Conservation (phyloP, 2,113 vertebrate species). For the Rhombomys opimus region DNA sequence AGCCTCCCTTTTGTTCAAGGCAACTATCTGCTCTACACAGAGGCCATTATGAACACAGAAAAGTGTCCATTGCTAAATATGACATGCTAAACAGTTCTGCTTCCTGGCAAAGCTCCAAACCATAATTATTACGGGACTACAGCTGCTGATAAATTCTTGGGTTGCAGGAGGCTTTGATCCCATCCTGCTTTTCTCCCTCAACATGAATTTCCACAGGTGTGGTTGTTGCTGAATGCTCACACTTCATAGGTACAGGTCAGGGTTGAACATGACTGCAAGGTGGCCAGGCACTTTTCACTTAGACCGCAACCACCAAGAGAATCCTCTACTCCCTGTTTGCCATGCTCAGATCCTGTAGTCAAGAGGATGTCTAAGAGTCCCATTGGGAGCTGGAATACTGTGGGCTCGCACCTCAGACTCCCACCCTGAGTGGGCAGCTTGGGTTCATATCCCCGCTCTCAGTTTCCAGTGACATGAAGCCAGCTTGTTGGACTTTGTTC, state of each 20-base stretch:
- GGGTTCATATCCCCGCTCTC: background rate
- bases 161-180: slow-evolving; percentile 86
- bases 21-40: slow-evolving; percentile 57
- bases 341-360: slow-evolving; percentile 50
- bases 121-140: slow-evolving; percentile 87
- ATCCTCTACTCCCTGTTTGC: slow-evolving; percentile 59
- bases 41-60: slow-evolving; percentile 79
- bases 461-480: slow-evolving; percentile 35
- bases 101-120: slow-evolving; percentile 76
- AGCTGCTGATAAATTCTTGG: slow-evolving; percentile 86
- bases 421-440: background rate
- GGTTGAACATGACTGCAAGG: slow-evolving; percentile 43
- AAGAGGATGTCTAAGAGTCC: slow-evolving; percentile 37
- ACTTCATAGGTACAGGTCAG: background rate
- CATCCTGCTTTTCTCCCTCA: slow-evolving; percentile 52
- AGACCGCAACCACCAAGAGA: slow-evolving; percentile 61
- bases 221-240: slow-evolving; percentile 49
- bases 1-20: slow-evolving; percentile 69
- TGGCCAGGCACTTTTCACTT: slow-evolving; percentile 25
- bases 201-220: slow-evolving; percentile 47
- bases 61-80: slow-evolving; percentile 75
- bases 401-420: background rate
- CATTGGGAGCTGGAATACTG: background rate
- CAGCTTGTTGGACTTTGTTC: slow-evolving; percentile 18
- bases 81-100: slow-evolving; percentile 76